Conservation (phyloP, 2,113 vertebrate genomes). For the Bufo gargarizans region DNA sequence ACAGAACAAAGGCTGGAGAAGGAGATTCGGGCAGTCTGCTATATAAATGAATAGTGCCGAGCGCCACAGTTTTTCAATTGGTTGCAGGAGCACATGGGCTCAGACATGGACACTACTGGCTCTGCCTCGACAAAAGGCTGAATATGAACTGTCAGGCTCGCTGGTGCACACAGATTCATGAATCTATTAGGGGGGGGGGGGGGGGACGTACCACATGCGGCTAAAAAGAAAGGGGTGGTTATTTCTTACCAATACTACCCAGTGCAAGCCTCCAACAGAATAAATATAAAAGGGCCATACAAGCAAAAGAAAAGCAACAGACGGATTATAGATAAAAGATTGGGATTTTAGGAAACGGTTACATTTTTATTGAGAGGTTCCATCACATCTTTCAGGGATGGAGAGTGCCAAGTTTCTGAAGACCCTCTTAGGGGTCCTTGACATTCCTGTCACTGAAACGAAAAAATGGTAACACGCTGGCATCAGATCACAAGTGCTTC, state of each 20-base stretch:
- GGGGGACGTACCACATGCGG: conserved; percentile 78
- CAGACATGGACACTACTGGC: conserved; percentile 62
- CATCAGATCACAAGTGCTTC: no score
- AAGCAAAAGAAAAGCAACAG: background rate
- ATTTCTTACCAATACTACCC: background rate
- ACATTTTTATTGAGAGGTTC: background rate
- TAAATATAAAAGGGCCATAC: background rate
- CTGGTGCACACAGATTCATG: conserved; percentile 70
- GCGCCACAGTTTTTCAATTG: conserved; percentile 65
- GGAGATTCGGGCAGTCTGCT: conserved; percentile 62
- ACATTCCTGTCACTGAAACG: conserved; percentile 21
- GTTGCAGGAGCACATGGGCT: conserved; percentile 63
- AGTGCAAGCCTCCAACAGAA: background rate
- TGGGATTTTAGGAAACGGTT: background rate
- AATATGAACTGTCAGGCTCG: conserved; percentile 70
- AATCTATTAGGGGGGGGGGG: conserved; percentile 53
- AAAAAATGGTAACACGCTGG: background rate
- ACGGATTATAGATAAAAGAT: background rate
- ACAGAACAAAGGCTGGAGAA: conserved; percentile 72
- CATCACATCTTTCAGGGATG: background rate
- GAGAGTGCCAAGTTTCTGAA: background rate
- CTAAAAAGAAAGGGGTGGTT: conserved; percentile 63
- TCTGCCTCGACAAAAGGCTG: conserved; percentile 67
- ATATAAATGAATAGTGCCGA: conserved; percentile 61
- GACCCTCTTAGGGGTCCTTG: conserved; percentile 25